These are phyloP conservation scores for Potamarius usumacintae DNA, from an alignment of 2,113 vertebrate species.

Conservation along the genomic window DNA sequence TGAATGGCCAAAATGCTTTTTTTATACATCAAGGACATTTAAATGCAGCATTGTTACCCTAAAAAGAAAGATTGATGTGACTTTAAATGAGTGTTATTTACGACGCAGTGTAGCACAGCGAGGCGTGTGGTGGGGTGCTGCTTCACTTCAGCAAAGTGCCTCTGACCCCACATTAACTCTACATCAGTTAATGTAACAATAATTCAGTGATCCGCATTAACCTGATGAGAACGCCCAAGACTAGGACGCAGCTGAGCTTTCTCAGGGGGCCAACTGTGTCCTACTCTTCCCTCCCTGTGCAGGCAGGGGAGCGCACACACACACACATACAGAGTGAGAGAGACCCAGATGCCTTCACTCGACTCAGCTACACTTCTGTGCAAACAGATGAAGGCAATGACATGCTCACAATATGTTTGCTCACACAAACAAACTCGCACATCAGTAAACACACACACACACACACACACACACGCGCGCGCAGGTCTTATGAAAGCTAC, in stretches of 20 bases:
- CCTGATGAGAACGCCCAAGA: constrained; percentile 47
- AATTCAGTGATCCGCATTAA: constrained; percentile 49
- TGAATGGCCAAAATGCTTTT: not conserved
- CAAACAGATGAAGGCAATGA: constrained; percentile 8
- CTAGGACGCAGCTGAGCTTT: constrained; percentile 52
- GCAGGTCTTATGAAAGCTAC: constrained; percentile 20
- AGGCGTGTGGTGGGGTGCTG: not conserved
- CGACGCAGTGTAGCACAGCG: not conserved
- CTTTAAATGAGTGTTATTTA: not conserved
- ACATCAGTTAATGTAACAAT: constrained; percentile 50
- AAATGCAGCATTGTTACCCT: not conserved
- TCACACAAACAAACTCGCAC: constrained; percentile 8
- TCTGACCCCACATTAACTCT: constrained; percentile 28
- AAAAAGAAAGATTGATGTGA: not conserved
- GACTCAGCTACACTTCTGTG: not conserved
- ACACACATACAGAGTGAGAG: constrained; percentile 4
- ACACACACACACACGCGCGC: constrained; percentile 23
- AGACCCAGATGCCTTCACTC: constrained; percentile 16
- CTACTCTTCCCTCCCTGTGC: not conserved
- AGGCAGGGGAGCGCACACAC: not conserved
- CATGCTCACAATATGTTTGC: constrained; percentile 24
- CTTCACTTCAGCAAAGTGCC: not conserved
- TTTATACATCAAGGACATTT: not conserved
- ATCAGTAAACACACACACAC: constrained; percentile 16
- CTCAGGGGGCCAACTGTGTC: constrained; percentile 32